Evolutionary conservation across 2,888 invertebrate species (phyloP).

Genomic region (Noctua fimbriata): DNA sequence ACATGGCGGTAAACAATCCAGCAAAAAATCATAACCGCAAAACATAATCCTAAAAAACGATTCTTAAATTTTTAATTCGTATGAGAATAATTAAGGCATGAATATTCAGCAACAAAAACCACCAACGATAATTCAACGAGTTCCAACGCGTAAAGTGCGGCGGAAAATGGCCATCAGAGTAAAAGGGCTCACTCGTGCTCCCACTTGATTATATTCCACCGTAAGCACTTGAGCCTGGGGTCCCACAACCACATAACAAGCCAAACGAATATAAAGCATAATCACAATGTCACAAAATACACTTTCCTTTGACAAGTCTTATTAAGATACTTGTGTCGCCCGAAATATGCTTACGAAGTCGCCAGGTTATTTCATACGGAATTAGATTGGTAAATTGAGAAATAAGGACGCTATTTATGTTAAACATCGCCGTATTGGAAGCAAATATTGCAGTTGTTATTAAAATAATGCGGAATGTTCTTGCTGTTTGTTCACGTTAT

Average conservation of each 20-base stretch:
- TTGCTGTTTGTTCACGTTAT: constrained; percentile 16
- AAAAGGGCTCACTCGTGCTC: constrained; percentile 70
- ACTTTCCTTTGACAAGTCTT: constrained; percentile 57
- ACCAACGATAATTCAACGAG: constrained; percentile 63
- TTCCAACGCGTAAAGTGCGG: constrained; percentile 58
- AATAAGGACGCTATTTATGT: constrained; percentile 44
- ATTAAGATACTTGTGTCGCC: constrained; percentile 49
- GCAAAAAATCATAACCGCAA: not conserved
- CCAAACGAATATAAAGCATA: constrained; percentile 66
- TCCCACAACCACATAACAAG: constrained; percentile 45
- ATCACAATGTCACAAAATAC: constrained; percentile 52
- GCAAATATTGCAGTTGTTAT: constrained; percentile 28
- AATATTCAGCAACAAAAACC: constrained; percentile 61
- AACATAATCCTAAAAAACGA: constrained; percentile 14
- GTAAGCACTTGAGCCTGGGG: constrained; percentile 68
- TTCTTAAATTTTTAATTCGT: constrained; percentile 36
- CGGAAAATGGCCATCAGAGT: constrained; percentile 72
- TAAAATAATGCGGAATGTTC: constrained; percentile 27
- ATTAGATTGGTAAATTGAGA: constrained; percentile 61
- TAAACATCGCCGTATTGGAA: constrained; percentile 28
- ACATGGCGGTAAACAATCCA: not conserved
- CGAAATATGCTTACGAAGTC: constrained; percentile 57
- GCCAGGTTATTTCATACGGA: constrained; percentile 60
- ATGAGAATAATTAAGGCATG: constrained; percentile 57
- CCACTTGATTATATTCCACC: constrained; percentile 77